Conservation (phyloP, 2,888 invertebrate genomes). For the Rhamnusium bicolor region DNA sequence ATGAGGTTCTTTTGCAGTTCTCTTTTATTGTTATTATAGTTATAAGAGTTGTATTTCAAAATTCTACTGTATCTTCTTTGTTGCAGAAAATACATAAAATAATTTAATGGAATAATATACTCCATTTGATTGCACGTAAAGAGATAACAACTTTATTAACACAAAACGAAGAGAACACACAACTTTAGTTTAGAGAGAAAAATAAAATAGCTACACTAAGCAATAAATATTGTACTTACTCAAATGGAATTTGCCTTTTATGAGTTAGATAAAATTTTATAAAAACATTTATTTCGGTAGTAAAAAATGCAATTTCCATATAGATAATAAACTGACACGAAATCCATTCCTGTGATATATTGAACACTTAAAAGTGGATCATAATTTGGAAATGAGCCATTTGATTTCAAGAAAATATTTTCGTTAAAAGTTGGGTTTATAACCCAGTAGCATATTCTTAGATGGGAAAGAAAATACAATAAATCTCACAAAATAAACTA, state of each 20-base stretch:
- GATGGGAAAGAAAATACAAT: neutral
- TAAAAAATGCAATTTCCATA: constrained; percentile 50
- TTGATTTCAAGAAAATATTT: neutral
- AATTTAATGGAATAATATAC: constrained; percentile 32
- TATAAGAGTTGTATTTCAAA: constrained; percentile 19
- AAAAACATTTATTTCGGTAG: constrained; percentile 43
- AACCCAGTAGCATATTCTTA: neutral
- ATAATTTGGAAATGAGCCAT: constrained; percentile 14
- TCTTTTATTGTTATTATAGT: constrained; percentile 17
- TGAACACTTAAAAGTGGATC: constrained; percentile 33
- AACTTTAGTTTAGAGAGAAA: constrained; percentile 19
- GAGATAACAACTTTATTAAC: constrained; percentile 28
- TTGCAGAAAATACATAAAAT: constrained; percentile 27
- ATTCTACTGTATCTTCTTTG: constrained; percentile 27
- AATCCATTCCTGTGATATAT: constrained; percentile 28
- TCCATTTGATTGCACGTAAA: constrained; percentile 31
- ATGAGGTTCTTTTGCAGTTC: constrained; percentile 8
- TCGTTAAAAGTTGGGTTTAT: neutral
- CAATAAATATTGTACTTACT: constrained; percentile 43
- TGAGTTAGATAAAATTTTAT: constrained; percentile 43
- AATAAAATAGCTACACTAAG: constrained; percentile 35
- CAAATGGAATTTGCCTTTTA: constrained; percentile 45
- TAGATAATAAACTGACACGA: constrained; percentile 31
- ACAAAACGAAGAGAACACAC: constrained; percentile 19
- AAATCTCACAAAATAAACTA: neutral